phyloP scores from a whole-genome alignment of 2,888 invertebrate genomes.

The Reticulitermes lucifugus region DNA sequence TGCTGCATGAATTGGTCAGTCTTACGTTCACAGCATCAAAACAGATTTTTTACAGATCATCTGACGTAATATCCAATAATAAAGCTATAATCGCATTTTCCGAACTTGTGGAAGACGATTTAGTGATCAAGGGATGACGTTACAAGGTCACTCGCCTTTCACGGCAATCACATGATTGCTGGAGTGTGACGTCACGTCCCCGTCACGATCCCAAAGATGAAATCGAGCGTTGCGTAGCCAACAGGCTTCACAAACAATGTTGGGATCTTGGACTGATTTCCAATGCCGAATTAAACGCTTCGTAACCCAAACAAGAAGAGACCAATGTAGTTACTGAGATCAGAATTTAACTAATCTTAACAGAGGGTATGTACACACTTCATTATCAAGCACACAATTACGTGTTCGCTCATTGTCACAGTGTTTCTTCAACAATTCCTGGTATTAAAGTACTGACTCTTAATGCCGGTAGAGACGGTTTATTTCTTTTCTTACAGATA shows the following conservation, averaged over 20 bases:
- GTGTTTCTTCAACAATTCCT: not conserved
- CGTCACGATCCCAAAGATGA: slow-evolving; percentile 35
- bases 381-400: not conserved
- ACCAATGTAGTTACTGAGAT: slow-evolving; percentile 3
- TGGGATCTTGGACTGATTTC: not conserved
- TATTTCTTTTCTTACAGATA: no score
- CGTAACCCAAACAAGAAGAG: slow-evolving; percentile 8
- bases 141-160: slow-evolving; percentile 42
- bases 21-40: no score
- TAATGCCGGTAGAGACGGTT: no score
- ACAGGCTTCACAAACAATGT: slow-evolving; percentile 28
- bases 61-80: no score
- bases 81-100: slow-evolving; percentile 5
- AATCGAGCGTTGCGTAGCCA: slow-evolving; percentile 42
- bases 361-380: not conserved
- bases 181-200: slow-evolving; percentile 39
- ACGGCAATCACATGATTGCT: slow-evolving; percentile 44
- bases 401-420: not conserved
- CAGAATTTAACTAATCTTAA: slow-evolving; percentile 20
- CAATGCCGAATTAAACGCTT: slow-evolving; percentile 28
- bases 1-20: no score
- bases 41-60: no score
- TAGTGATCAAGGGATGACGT: slow-evolving; percentile 49
- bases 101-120: slow-evolving; percentile 25
- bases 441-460: no score